A percentile compares a stretch with the other conserved stretches of the same genome.
phyloP scores from a whole-genome alignment of 1,140 invertebrate species.

The Drosophila azteca region DNA sequence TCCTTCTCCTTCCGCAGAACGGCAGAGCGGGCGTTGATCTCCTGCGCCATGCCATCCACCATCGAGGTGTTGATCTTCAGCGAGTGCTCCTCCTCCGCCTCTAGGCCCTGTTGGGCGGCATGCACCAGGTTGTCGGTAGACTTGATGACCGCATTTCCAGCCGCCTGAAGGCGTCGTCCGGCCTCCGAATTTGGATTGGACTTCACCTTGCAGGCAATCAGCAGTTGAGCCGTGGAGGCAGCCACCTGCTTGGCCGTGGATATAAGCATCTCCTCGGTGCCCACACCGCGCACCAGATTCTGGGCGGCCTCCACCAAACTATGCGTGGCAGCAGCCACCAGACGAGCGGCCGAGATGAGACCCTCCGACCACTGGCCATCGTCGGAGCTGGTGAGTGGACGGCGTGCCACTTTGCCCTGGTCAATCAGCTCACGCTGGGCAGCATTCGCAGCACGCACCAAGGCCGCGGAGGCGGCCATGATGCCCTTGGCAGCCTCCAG shows the following conservation, averaged over 20 bases:
- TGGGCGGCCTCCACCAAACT: slow-evolving; percentile 99
- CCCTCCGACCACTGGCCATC: slow-evolving; percentile 99
- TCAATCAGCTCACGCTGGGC: slow-evolving; percentile 97
- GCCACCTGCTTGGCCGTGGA: slow-evolving; percentile 99
- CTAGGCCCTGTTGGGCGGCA: slow-evolving; percentile 96
- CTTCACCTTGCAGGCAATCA: slow-evolving; percentile 99
- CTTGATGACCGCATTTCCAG: slow-evolving; percentile 98
- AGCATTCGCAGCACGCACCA: slow-evolving; percentile 97
- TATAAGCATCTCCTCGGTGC: slow-evolving; percentile 97
- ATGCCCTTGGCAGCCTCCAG: slow-evolving; percentile 99
- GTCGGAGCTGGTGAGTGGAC: slow-evolving; percentile 92
- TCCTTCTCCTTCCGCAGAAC: slow-evolving; percentile 97
- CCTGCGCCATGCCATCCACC: slow-evolving; percentile 96
- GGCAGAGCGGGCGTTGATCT: slow-evolving; percentile 94
- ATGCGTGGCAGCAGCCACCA: slow-evolving; percentile 98
- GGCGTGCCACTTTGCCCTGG: slow-evolving; percentile 91
- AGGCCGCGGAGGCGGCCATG: slow-evolving; percentile 96
- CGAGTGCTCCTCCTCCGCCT: slow-evolving; percentile 94
- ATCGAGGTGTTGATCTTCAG: slow-evolving; percentile 95
- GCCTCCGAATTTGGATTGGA: slow-evolving; percentile 97
- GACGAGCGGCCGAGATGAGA: slow-evolving; percentile 96
- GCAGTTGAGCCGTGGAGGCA: slow-evolving; percentile 96
- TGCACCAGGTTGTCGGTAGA: slow-evolving; percentile 98
- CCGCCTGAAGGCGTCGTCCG: slow-evolving; percentile 96
- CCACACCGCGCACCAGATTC: slow-evolving; percentile 96